A percentile compares a stretch with the other conserved stretches of the same genome.
phyloP scores from a whole-genome alignment of 2,888 invertebrate species.

The Phymatocera aterrima region DNA sequence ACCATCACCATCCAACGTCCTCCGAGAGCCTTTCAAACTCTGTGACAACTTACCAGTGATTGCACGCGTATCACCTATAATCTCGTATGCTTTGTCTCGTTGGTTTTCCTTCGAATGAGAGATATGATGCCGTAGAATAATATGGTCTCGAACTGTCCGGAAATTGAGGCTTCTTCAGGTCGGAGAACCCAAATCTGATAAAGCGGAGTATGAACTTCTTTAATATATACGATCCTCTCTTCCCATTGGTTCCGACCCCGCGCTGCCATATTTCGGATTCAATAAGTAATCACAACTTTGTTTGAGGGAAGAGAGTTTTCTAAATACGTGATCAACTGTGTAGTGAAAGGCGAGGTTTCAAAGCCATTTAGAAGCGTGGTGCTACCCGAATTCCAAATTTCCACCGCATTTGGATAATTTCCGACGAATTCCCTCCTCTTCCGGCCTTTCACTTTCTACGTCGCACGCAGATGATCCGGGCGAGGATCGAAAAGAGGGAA shows the following conservation, averaged over 20 bases:
- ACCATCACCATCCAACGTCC: not conserved
- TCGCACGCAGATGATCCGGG: not conserved
- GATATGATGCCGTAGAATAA: not conserved
- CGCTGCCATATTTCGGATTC: conserved; percentile 17
- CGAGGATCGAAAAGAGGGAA: not conserved
- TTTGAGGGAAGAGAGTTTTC: conserved; percentile 9
- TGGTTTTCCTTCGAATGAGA: not conserved
- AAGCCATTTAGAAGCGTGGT: conserved; percentile 20
- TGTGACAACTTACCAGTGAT: not conserved
- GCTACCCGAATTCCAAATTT: conserved; percentile 33
- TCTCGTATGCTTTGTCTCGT: not conserved
- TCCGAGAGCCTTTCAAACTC: conserved; percentile 20
- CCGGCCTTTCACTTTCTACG: not conserved
- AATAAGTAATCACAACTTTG: conserved; percentile 41
- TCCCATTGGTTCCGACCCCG: not conserved
- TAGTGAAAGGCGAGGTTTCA: not conserved
- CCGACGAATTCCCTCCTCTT: not conserved
- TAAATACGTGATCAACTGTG: conserved; percentile 35
- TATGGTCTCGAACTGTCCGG: not conserved
- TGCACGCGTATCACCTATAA: not conserved
- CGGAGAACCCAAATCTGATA: not conserved
- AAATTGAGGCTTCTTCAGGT: not conserved
- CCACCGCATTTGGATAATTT: conserved; percentile 39
- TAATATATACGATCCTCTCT: conserved; percentile 22
- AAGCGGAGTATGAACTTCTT: conserved; percentile 8